Percentiles rank a stretch among this genome's conserved stretches.
phyloP scores from a whole-genome alignment of 2,888 invertebrate genomes.

The Tricholauxania praeusta region DNA sequence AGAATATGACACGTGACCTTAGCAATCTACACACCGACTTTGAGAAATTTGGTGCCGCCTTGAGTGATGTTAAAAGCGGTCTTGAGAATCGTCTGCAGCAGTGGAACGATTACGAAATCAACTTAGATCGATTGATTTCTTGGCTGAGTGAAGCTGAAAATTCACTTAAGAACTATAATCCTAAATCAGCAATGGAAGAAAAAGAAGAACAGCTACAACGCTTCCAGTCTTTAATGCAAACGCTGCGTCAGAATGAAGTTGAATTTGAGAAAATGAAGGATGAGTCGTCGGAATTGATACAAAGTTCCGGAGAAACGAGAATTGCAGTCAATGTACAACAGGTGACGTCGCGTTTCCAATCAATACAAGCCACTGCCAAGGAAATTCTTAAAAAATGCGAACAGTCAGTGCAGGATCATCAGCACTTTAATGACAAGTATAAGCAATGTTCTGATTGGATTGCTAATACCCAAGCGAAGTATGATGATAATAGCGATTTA shows the following conservation, averaged over 20 bases:
- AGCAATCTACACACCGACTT: slow-evolving; percentile 84
- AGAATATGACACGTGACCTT: slow-evolving; percentile 85
- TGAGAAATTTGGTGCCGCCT: slow-evolving; percentile 82
- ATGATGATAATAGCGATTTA: slow-evolving; percentile 76
- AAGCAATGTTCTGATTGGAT: slow-evolving; percentile 87
- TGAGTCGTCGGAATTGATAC: slow-evolving; percentile 86
- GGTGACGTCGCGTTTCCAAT: slow-evolving; percentile 89
- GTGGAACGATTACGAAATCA: slow-evolving; percentile 92
- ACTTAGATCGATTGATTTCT: slow-evolving; percentile 82
- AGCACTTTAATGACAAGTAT: slow-evolving; percentile 83
- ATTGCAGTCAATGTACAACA: slow-evolving; percentile 91
- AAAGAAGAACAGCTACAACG: slow-evolving; percentile 90
- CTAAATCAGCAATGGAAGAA: slow-evolving; percentile 87
- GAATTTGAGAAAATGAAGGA: slow-evolving; percentile 90
- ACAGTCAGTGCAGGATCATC: slow-evolving; percentile 86
- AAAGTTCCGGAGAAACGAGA: slow-evolving; percentile 86
- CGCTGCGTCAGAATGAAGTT: slow-evolving; percentile 84
- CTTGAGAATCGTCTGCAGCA: slow-evolving; percentile 87
- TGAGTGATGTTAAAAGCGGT: slow-evolving; percentile 82
- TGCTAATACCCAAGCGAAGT: slow-evolving; percentile 79
- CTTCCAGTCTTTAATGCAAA: slow-evolving; percentile 86
- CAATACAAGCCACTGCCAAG: slow-evolving; percentile 88
- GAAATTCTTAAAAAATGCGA: slow-evolving; percentile 94
- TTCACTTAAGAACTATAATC: slow-evolving; percentile 84
- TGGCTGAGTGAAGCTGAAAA: slow-evolving; percentile 91